These are phyloP conservation scores for Cosmorhoe ocellata DNA, from an alignment of 2,888 invertebrate genomes.

Conservation along the genomic window DNA sequence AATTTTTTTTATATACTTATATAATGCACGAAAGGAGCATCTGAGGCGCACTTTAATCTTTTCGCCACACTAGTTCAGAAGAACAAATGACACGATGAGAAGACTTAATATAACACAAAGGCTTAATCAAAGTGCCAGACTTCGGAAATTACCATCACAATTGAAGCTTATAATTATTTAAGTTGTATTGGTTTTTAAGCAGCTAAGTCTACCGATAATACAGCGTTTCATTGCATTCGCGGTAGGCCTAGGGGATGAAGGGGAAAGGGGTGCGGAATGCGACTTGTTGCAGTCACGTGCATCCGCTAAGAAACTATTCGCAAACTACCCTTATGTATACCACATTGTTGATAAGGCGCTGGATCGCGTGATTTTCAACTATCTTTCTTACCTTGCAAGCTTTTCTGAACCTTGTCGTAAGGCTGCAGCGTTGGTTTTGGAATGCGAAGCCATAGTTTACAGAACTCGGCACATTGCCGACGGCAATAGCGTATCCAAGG, in stretches of 20 bases:
- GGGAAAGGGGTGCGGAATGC: slow-evolving; percentile 48
- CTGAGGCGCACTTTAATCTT: too few species aligned
- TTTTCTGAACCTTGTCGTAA: slow-evolving; percentile 7
- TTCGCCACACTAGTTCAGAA: too few species aligned
- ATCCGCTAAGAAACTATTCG: slow-evolving; percentile 48
- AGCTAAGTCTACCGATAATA: too few species aligned
- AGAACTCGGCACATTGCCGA: slow-evolving; percentile 22
- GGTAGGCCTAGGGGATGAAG: slow-evolving; percentile 45
- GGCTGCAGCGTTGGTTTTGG: slow-evolving; percentile 1
- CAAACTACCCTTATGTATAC: slow-evolving; percentile 43
- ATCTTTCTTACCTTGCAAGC: slow-evolving; percentile 6
- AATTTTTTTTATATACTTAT: too few species aligned
- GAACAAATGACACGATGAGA: too few species aligned
- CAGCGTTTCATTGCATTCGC: slow-evolving; percentile 18
- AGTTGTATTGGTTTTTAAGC: too few species aligned
- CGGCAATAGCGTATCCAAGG: slow-evolving; percentile 19
- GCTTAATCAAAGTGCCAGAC: too few species aligned
- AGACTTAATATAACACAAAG: too few species aligned
- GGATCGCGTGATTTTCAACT: slow-evolving; percentile 22
- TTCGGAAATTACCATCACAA: too few species aligned
- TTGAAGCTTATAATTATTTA: too few species aligned
- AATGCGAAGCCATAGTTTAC: background rate
- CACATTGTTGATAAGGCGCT: slow-evolving; percentile 27
- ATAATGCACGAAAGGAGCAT: too few species aligned
- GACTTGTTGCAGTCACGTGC: slow-evolving; percentile 75